Evolutionary conservation across 2,888 invertebrate species (phyloP).

Genomic region (Odontothrips loti): DNA sequence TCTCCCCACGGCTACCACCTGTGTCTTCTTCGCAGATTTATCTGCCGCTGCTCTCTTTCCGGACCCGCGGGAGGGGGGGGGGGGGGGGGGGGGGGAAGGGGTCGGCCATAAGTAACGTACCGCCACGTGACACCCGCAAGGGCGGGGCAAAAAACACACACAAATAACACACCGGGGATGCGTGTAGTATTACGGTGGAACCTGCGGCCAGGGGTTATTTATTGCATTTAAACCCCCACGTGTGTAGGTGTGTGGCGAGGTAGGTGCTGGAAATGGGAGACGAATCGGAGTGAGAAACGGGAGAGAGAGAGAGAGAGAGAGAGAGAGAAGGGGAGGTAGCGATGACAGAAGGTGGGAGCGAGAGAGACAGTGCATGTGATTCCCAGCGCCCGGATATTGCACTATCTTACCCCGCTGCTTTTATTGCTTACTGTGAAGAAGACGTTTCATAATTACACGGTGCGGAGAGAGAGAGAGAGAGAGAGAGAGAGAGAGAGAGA

Average conservation of each 20-base stretch:
- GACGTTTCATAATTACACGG: slow-evolving; percentile 1
- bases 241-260: background rate
- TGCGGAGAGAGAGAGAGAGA: background rate
- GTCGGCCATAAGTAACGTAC: no score
- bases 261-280: background rate
- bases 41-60: no score
- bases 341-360: background rate
- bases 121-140: no score
- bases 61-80: no score
- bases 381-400: slow-evolving; percentile 5
- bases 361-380: background rate
- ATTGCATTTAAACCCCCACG: background rate
- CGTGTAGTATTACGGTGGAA: background rate
- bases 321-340: background rate
- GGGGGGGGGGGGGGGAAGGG: no score
- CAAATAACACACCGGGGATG: no score
- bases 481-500: background rate
- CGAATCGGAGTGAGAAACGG: background rate
- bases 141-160: no score
- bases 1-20: no score
- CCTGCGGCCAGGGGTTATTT: background rate
- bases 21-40: no score
- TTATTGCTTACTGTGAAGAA: slow-evolving; percentile 3
- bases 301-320: background rate
- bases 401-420: slow-evolving; percentile 22